Base-by-base conservation (phyloP, 2,113 vertebrate species). In the Bos taurus region DNA sequence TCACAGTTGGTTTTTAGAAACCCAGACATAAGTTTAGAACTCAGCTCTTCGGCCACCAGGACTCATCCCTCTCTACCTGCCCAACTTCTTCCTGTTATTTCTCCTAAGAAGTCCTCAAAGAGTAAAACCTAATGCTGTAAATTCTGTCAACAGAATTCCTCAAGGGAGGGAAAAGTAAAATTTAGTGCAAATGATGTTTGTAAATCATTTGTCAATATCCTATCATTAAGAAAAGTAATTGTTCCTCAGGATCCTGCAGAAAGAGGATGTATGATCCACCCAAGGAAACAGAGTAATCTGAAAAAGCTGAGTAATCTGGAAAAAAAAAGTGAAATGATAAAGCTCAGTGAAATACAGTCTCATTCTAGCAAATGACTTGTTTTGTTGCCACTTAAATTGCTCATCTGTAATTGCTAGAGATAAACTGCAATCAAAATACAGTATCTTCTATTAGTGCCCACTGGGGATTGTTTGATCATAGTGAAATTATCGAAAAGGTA, bases 381-480 rank as follows among this genome's bases (percentile, higher is more conserved):
- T 43, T 16, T 62, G 82, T 97, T 97, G 91, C 71, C 96, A 88
- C 71, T 96, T 96, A 71, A 97, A 88, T 9, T 97, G 97, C 96
- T 97, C 96, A 98, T 95, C 97, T 97, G 96, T 85, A 98, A 98
- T 95, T 98, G 97, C 96, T 90, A 0, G 50, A 97, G 81, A 98
- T 96, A 98, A 94, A 97, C 92, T 89, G 90, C 97, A 96, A 96
- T 94, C 97, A 98, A 98, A 98, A 94, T 92, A 95, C 83, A 97
- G 67, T 21, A 95, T 96, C 96, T 94, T 97, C 98, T 98, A 98
- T 98, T 97, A 89, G 91, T 23, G 62, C 77, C 97, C 95, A 88
- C 77, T 97, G 90, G 84, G 60, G 88, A 95, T 96, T 96, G 77
- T 90, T 94, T 88, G 84, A 95, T 97, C 95, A 94, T 90, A 46